Evolutionary conservation across 2,797 vertebrate species (phyloP), one percentile per base, ranked within the genome.

Genomic region (Buceros bicornis): DNA sequence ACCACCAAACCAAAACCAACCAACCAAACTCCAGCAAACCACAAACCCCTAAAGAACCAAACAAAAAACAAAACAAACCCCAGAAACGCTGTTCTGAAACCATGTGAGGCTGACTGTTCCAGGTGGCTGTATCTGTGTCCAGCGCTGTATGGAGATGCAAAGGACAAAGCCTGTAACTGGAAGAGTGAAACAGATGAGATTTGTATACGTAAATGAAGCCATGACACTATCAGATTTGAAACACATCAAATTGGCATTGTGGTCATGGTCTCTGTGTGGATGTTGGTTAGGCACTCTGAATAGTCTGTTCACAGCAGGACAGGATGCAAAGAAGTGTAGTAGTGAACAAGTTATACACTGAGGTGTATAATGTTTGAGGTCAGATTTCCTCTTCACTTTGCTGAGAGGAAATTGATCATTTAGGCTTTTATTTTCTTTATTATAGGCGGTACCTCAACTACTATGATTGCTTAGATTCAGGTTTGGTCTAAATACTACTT

Each of bases 101-200:
- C 37, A 51, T 29, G 10, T 42, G 15, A 67, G n/a, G 5, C 37
- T 86, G 57, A 40, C 33, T 50, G 6, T 88, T 88, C 22, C 24
- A 60, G 43, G 37, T 76, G 53, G 21, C 22, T 77, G 1, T n/a
- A 88, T 35, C 58, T 66, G 11, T 53, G 25, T 78, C 66, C n/a
- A 62, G 1, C 42, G 18, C 24, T 58, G 0, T 43, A 13, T 28
- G 18, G 69, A 45, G 11, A 12, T 4, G 4, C 50, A 35, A 72
- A 73, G n/a, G 45, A 47, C 25, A 54, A 87, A 83, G 53, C 42
- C 29, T 13, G 6, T 12, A 57, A 11, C 0, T 40, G 29, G 42
- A 72, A 48, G 25, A 62, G 48, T 87, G 60, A 78, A 80, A 43
- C 7, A 14, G 14, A 14, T 60, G 20, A 71, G 22, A 17, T 67